A percentile compares a stretch with the other conserved stretches of the same genome.
Evolutionary conservation across 2,888 invertebrate genomes (phyloP).

Genomic region (Pardosa pseudoannulata): DNA sequence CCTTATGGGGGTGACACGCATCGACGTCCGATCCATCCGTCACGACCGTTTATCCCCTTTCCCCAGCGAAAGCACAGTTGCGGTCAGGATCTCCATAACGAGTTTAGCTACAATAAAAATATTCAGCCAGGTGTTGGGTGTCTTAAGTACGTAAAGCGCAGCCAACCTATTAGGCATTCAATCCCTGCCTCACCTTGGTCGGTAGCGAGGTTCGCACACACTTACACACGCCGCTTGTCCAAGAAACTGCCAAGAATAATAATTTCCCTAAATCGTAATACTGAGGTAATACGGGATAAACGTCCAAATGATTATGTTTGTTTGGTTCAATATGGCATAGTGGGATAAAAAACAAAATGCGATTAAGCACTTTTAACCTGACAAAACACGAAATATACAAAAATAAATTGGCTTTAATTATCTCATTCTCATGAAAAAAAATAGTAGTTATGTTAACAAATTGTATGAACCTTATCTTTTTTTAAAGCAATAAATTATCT

Average conservation of each 20-base stretch:
- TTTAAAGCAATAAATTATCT: too few species aligned
- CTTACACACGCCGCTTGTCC: not conserved
- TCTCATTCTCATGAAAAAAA: too few species aligned
- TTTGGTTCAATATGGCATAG: too few species aligned
- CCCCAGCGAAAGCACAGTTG: not conserved
- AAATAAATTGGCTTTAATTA: too few species aligned
- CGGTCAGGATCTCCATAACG: not conserved
- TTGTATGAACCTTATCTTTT: too few species aligned
- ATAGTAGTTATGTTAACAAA: too few species aligned
- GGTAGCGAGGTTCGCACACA: not conserved
- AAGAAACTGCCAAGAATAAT: conserved; percentile 17
- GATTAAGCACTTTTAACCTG: too few species aligned
- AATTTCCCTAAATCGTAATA: too few species aligned
- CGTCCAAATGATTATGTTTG: too few species aligned
- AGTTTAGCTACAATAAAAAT: not conserved
- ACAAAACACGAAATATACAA: too few species aligned
- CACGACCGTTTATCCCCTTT: not conserved
- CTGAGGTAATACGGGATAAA: too few species aligned
- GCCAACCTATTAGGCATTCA: conserved; percentile 9
- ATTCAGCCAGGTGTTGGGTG: not conserved
- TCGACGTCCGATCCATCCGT: not conserved
- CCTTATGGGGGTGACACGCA: not conserved
- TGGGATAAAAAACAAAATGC: too few species aligned
- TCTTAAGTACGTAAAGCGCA: conserved; percentile 7
- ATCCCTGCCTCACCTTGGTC: conserved; percentile 13